These are phyloP conservation scores for Hermatobates lingyangjiaoensis DNA, from an alignment of 1,140 invertebrate species.

Conservation along the genomic window DNA sequence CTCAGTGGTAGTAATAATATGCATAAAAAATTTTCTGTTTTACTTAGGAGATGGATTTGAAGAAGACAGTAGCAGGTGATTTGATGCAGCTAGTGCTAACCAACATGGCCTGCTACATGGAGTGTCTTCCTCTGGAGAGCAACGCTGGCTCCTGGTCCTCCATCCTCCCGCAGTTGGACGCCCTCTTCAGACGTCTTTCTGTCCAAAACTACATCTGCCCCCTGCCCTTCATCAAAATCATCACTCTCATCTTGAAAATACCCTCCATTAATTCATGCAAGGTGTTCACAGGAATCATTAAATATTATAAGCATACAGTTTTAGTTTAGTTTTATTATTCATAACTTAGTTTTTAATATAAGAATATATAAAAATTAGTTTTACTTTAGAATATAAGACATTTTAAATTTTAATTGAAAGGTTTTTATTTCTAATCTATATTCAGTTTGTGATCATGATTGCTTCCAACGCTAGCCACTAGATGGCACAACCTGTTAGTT, in stretches of 20 bases:
- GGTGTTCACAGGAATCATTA: constrained; percentile 30
- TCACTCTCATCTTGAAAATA: constrained; percentile 66
- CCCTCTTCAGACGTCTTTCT: constrained; percentile 60
- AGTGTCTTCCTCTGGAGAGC: constrained; percentile 73
- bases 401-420: too few relatives aligned
- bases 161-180: constrained; percentile 66
- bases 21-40: too few relatives aligned
- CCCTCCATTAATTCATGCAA: constrained; percentile 62
- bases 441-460: too few relatives aligned
- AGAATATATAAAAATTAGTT: too few relatives aligned
- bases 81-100: constrained; percentile 50
- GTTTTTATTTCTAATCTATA: too few relatives aligned
- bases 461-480: too few relatives aligned
- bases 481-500: too few relatives aligned
- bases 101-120: constrained; percentile 85
- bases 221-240: constrained; percentile 61
- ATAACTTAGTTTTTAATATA: not conserved
- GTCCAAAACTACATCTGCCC: constrained; percentile 55
- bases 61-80: constrained; percentile 67
- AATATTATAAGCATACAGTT: not conserved
- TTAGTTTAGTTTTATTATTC: not conserved
- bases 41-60: constrained; percentile 68
- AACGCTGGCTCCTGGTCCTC: constrained; percentile 57
- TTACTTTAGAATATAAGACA: too few relatives aligned
- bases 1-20: too few relatives aligned